Percentiles rank a stretch among this genome's conserved stretches.
Evolutionary conservation across 2,888 invertebrate species (phyloP).

Genomic region (Rhabditophanes sp.): DNA sequence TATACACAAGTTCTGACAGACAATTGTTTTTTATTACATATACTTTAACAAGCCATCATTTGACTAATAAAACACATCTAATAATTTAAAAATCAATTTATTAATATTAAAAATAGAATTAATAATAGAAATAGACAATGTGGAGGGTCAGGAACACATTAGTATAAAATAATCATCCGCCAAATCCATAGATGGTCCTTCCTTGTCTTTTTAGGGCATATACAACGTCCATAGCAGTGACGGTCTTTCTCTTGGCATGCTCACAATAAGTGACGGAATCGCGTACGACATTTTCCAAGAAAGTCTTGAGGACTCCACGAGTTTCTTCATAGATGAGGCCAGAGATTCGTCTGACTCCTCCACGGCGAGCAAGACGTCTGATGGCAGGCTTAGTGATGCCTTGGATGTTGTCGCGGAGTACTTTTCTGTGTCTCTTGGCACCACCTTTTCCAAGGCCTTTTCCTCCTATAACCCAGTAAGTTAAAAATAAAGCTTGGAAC

Average conservation of each 20-base stretch:
- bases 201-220: conserved; percentile 62
- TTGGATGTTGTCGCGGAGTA: conserved; percentile 26
- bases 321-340: conserved; percentile 27
- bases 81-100: no score
- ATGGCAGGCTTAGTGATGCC: no score
- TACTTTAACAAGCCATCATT: no score
- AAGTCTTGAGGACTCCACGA: conserved; percentile 18
- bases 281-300: conserved; percentile 56
- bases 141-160: no score
- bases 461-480: no score
- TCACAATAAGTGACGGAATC: conserved; percentile 71
- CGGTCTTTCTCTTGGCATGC: conserved; percentile 70
- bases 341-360: conserved; percentile 44
- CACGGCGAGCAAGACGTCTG: no score
- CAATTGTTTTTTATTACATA: no score
- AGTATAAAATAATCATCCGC: conserved; percentile 54
- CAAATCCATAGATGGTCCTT: conserved; percentile 64
- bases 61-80: no score
- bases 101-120: no score
- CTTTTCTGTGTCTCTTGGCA: conserved; percentile 59
- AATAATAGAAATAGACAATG: no score
- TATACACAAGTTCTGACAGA: no score
- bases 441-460: conserved; percentile 65
- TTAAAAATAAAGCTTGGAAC: no score
- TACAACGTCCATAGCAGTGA: conserved; percentile 66